phyloP scores from a whole-genome alignment of 2,888 invertebrate species.

The Nomada ferruginata region DNA sequence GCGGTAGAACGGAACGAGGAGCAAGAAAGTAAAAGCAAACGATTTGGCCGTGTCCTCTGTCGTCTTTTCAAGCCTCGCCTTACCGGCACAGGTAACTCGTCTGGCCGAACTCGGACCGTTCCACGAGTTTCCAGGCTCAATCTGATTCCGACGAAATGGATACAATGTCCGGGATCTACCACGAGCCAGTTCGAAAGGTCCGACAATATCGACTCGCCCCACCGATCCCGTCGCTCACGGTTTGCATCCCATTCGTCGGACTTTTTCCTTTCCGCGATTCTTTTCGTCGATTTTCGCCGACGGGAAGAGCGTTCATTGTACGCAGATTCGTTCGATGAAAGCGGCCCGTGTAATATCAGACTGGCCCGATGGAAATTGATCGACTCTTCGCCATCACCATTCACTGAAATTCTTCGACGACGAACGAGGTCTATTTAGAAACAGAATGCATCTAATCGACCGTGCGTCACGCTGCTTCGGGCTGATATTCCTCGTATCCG shows the following conservation, averaged over 20 bases:
- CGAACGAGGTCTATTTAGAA: constrained; percentile 15
- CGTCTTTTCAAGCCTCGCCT: constrained; percentile 56
- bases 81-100: constrained; percentile 43
- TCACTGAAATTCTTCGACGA: constrained; percentile 6
- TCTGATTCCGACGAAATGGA: constrained; percentile 62
- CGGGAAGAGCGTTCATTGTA: constrained; percentile 26
- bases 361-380: constrained; percentile 41
- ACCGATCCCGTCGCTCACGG: background rate
- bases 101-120: constrained; percentile 33
- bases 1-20: background rate
- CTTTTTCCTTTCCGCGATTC: constrained; percentile 19
- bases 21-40: constrained; percentile 23
- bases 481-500: background rate
- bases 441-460: background rate
- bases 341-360: constrained; percentile 27
- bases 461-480: background rate
- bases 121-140: constrained; percentile 52
- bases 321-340: constrained; percentile 33
- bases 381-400: constrained; percentile 27
- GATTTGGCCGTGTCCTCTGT: constrained; percentile 27
- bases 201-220: constrained; percentile 53
- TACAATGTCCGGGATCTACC: constrained; percentile 57
- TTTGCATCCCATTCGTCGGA: constrained; percentile 57
- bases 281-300: constrained; percentile 22
- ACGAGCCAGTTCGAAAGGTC: constrained; percentile 44